A percentile compares a stretch with the other conserved stretches of the same genome.
Conservation (phyloP, 1,140 invertebrate genomes). For the Drosophila takahashii region DNA sequence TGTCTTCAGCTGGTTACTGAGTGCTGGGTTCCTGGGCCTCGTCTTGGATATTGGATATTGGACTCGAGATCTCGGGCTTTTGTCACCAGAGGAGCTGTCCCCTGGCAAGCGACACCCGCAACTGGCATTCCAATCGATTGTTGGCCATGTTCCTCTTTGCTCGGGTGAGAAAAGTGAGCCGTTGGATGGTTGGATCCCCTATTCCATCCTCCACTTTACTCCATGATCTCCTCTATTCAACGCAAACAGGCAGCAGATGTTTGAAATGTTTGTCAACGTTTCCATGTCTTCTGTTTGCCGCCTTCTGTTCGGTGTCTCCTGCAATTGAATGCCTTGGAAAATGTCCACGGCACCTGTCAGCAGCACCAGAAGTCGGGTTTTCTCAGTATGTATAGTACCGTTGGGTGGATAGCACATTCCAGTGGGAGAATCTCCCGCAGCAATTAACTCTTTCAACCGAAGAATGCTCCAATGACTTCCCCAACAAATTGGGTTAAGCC, state of each 20-base stretch:
- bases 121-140: slow-evolving; percentile 74
- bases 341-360: slow-evolving; percentile 71
- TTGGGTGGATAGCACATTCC: slow-evolving; percentile 37
- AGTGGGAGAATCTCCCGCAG: slow-evolving; percentile 14
- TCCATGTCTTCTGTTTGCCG: slow-evolving; percentile 12
- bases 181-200: slow-evolving; percentile 17
- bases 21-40: slow-evolving; percentile 12
- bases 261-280: slow-evolving; percentile 73
- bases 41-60: slow-evolving; percentile 24
- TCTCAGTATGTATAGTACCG: slow-evolving; percentile 43
- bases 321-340: slow-evolving; percentile 60
- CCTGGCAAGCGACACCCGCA: slow-evolving; percentile 56
- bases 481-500: slow-evolving; percentile 62
- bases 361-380: slow-evolving; percentile 20
- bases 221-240: slow-evolving; percentile 40
- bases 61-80: slow-evolving; percentile 18
- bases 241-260: slow-evolving; percentile 61
- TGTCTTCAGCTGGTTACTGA: slow-evolving; percentile 14
- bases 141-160: slow-evolving; percentile 58
- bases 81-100: slow-evolving; percentile 40
- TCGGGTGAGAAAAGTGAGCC: slow-evolving; percentile 74
- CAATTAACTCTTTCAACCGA: slow-evolving; percentile 50
- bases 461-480: slow-evolving; percentile 26
- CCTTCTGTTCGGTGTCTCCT: slow-evolving; percentile 32
- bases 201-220: background rate